Evolutionary conservation across 2,797 vertebrate species (phyloP), one percentile per base, ranked within the genome.

Genomic region (Mus spretus): DNA sequence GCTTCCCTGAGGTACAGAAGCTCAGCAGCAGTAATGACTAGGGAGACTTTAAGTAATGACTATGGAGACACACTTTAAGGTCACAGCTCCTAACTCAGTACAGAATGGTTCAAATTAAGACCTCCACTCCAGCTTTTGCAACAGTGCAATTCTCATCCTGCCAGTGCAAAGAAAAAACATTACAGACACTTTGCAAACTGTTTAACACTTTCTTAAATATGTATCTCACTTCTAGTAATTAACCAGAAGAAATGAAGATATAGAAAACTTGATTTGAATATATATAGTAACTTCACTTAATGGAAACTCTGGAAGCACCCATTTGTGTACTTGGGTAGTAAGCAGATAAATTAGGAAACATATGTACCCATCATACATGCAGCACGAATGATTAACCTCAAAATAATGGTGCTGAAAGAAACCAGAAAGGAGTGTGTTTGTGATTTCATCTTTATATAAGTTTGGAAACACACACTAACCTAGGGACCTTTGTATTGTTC

Each of bases 161-260:
- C 34, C 90, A 37, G 24, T 40, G 11, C 26, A 12, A 59, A 94
- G 4, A 89, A 59, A 44, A 72, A 94, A 92, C 22, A 90, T 0
- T 67, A 47, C 10, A 93, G 44, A 44, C 1, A 37, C 26, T 65
- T 70, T 50, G 37, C 12, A 81, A 84, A 86, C 1, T 96, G 59
- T 85, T 63, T 37, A 63, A 83, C 1, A 55, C 22, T 86, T 91
- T 77, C 55, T 78, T 31, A 95, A 92, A 90, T 8, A 90, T 75
- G 65, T 10, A 80, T 59, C 78, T 65, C 31, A 92, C 28, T 84
- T 61, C 50, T n/a, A 91, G 50, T 57, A 94, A 78, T 59, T 22
- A 75, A 19, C 13, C 31, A 92, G 87, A 90, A 88, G 70, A 89
- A 94, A 90, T 8, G 1, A 91, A 96, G 91, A 95, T 12, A 28